Conservation (phyloP, 2,113 vertebrate genomes). For the Gadus macrocephalus region DNA sequence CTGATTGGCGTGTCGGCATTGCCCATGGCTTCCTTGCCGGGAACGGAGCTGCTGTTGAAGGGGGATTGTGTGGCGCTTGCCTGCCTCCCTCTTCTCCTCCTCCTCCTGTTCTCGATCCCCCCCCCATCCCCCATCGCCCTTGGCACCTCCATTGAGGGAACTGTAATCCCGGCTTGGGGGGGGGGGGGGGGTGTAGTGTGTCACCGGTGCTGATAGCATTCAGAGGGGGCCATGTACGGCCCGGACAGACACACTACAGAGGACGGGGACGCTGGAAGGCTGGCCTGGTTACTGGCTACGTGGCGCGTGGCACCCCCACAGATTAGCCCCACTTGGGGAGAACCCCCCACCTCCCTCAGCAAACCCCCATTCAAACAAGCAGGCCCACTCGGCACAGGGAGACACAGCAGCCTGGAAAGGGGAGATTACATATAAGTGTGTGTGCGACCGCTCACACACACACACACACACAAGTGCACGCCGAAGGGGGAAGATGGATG, state of each 20-base stretch:
- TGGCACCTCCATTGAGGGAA: constrained; percentile 56
- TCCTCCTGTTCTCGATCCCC: constrained; percentile 51
- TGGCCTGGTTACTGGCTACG: constrained; percentile 53
- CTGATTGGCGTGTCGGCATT: constrained; percentile 58
- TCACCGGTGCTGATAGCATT: constrained; percentile 73
- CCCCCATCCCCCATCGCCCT: constrained; percentile 7
- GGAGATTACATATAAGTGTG: constrained; percentile 59
- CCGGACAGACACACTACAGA: constrained; percentile 62
- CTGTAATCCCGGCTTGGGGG: constrained; percentile 69
- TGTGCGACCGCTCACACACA: constrained; percentile 29
- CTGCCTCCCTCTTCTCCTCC: constrained; percentile 51
- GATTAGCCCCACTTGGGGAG: constrained; percentile 54
- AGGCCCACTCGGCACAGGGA: constrained; percentile 39
- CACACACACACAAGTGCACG: constrained; percentile 19
- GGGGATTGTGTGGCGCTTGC: constrained; percentile 33
- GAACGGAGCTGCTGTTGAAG: constrained; percentile 48
- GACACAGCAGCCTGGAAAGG: constrained; percentile 51
- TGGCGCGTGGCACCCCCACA: constrained; percentile 39
- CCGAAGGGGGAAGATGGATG: constrained; percentile 23
- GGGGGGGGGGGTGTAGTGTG: constrained; percentile 55
- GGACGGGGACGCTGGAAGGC: constrained; percentile 43
- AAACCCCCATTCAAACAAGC: constrained; percentile 50
- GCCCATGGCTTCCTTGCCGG: constrained; percentile 53
- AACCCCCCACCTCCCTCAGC: constrained; percentile 39
- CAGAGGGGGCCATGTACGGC: constrained; percentile 57